Evolutionary conservation across 2,797 vertebrate genomes (phyloP), one percentile per base, ranked within the genome.

Genomic region (Clarias laeviceps): DNA sequence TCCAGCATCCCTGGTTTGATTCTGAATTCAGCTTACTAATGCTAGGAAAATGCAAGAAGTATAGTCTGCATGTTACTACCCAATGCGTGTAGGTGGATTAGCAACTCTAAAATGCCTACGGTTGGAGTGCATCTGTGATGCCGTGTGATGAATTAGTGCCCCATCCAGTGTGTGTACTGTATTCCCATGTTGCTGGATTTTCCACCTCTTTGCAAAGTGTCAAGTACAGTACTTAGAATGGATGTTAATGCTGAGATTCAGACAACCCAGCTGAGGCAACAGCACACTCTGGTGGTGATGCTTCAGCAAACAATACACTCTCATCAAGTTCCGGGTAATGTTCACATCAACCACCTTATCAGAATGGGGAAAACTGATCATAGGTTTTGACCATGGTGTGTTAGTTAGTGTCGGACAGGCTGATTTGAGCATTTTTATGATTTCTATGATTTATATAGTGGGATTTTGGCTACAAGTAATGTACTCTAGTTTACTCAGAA

Each of bases 231-330:
- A 59, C 0, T 74, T 56, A 74, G 4, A n/a, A 4, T 76, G 50
- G 15, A 29, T 32, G 50, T 76, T 57, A 59, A 59, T 57, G 32
- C 20, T 37, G 20, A 40, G 32, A 62, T 40, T 79, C 20, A 62
- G 57, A 18, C 18, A 50, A 80, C 57, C 27, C 22, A 27, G 24
- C 22, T 76, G n/a, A 76, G 17, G 54, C 22, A 80, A 83, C 57
- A 86, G 85, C 82, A 22, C 74, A 24, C 65, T 86, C 85, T 86
- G 65, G 74, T 86, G 82, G 81, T 57, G 34, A 69, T 5, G 8
- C n/a, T 64, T 66, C 12, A 17, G 4, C 5, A 22, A 17, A 29
- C 14, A 15, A 64, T 64, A 45, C 9, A 37, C 57, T 18, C 32
- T 37, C 5, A 34, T 12, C 9, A 22, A 32, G 72, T 24, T 74